Conservation (phyloP, 2,113 vertebrate genomes). For the Epinephelus cyanopodus region DNA sequence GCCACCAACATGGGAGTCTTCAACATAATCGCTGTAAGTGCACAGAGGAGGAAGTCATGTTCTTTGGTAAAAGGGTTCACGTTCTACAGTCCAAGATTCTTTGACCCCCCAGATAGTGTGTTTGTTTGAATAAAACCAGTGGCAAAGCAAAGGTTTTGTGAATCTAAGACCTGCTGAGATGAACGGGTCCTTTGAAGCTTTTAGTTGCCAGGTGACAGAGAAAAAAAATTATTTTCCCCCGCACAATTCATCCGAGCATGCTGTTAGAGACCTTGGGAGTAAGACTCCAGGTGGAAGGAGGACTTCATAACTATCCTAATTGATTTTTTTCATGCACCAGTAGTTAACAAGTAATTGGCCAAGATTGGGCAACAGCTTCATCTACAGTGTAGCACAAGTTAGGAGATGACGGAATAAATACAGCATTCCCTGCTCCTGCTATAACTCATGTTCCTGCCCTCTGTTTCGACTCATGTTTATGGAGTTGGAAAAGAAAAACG, state of each 20-base stretch:
- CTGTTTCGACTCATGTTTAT: slow-evolving; percentile 40
- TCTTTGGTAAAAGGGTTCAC: slow-evolving; percentile 60
- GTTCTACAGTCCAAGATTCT: slow-evolving; percentile 9
- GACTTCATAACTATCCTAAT: slow-evolving; percentile 47
- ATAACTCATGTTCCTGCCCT: background rate
- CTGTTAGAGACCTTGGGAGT: slow-evolving; percentile 33
- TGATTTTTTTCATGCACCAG: slow-evolving; percentile 39
- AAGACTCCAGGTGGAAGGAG: slow-evolving; percentile 22
- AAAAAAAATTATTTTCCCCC: background rate
- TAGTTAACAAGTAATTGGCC: slow-evolving; percentile 30
- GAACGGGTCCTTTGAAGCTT: slow-evolving; percentile 53
- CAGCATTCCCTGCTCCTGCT: background rate
- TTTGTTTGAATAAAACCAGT: slow-evolving; percentile 26
- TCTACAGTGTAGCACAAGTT: background rate
- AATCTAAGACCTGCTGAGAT: slow-evolving; percentile 29
- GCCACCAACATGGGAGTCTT: slow-evolving; percentile 13
- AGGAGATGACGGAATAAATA: slow-evolving; percentile 11
- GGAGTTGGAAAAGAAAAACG: slow-evolving; percentile 24
- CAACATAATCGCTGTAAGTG: slow-evolving; percentile 33
- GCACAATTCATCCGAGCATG: background rate
- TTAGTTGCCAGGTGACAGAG: slow-evolving; percentile 74
- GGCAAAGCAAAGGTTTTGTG: slow-evolving; percentile 16
- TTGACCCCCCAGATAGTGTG: slow-evolving; percentile 16
- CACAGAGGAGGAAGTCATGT: slow-evolving; percentile 43
- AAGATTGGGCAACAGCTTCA: slow-evolving; percentile 25